Conservation (phyloP, 2,113 vertebrate genomes). For the Vicugna pacos region DNA sequence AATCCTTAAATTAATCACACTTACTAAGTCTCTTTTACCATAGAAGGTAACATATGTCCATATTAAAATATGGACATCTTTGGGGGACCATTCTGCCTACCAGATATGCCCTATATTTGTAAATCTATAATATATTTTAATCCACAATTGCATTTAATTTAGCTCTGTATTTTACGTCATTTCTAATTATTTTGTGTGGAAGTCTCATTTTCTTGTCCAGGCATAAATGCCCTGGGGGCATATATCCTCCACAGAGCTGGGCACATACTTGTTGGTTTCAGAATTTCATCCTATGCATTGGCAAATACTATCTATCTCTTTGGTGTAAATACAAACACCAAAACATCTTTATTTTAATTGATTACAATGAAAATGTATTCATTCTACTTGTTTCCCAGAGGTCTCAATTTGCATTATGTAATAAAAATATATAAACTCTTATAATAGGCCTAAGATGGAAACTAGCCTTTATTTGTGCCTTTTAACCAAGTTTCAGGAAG, state of each 20-base stretch:
- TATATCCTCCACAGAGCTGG: background rate
- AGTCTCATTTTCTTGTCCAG: background rate
- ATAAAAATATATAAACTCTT: slow-evolving; percentile 7
- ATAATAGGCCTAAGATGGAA: background rate
- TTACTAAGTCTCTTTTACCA: background rate
- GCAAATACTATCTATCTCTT: background rate
- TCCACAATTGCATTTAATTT: background rate
- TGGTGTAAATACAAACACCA: background rate
- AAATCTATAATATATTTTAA: background rate
- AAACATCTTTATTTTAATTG: slow-evolving; percentile 24
- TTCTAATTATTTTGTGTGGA: background rate
- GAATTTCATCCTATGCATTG: background rate
- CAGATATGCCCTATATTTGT: background rate
- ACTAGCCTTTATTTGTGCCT: background rate
- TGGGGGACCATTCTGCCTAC: background rate
- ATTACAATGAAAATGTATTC: background rate
- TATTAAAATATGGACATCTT: background rate
- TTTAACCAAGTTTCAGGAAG: background rate
- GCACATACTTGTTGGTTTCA: background rate
- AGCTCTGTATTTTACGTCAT: background rate
- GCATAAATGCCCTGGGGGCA: background rate
- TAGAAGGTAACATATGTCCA: background rate
- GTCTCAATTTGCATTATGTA: background rate
- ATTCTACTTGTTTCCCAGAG: background rate
- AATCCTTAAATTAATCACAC: background rate